Conservation (phyloP, 1,140 invertebrate species). For the Tetragonula clypearis region DNA sequence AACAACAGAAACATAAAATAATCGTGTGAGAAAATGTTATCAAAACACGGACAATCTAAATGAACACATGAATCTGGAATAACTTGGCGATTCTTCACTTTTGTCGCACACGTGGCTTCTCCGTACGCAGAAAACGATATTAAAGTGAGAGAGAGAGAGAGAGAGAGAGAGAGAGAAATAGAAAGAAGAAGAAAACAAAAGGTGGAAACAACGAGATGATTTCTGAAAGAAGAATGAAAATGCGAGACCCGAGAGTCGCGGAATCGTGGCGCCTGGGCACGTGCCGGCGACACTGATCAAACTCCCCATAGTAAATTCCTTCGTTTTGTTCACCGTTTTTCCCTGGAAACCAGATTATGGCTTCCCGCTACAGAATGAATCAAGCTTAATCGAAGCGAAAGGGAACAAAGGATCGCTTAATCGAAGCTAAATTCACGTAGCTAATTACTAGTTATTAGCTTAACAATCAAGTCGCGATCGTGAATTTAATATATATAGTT, state of each 20-base stretch:
- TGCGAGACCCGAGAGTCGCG: not conserved
- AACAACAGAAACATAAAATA: not conserved
- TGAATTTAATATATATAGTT: too few relatives aligned
- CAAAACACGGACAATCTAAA: not conserved
- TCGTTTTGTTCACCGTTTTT: not conserved
- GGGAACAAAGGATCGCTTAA: not conserved
- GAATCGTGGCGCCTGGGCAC: not conserved
- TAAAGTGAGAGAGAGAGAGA: not conserved
- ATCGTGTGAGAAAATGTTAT: not conserved
- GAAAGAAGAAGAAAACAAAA: not conserved
- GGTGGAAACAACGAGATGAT: not conserved
- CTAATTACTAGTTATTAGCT: too few relatives aligned
- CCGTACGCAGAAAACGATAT: not conserved
- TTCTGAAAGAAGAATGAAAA: constrained; percentile 10
- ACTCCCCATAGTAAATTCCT: constrained; percentile 7
- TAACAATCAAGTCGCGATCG: too few relatives aligned
- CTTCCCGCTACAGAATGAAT: not conserved
- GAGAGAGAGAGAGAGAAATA: not conserved
- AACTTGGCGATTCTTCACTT: not conserved
- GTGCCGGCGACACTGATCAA: constrained; percentile 5
- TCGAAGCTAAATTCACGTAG: not conserved
- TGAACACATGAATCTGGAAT: not conserved
- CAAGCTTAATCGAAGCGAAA: not conserved
- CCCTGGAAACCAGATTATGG: not conserved
- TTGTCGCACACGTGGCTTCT: not conserved